Evolutionary conservation across 2,797 vertebrate genomes (phyloP).

Genomic region (Babyrousa celebensis): DNA sequence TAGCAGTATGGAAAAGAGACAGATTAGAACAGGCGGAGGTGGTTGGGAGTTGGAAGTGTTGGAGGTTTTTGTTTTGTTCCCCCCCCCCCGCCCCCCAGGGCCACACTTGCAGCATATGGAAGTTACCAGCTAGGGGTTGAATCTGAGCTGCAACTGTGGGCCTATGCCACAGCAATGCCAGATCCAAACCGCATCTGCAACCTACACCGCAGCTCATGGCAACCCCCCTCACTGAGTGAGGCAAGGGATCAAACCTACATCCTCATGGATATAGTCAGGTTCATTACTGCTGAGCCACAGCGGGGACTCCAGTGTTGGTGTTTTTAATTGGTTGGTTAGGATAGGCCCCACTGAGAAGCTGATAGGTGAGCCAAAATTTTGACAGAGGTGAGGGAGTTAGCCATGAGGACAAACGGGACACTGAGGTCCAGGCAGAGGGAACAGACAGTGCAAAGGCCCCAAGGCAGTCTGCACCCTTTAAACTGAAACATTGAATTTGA

Average conservation of each 20-base stretch:
- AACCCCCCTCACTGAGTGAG: too few relatives aligned
- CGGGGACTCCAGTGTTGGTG: background rate
- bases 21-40: background rate
- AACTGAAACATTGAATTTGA: constrained; percentile 22
- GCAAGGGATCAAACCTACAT: too few relatives aligned
- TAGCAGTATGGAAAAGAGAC: constrained; percentile 5
- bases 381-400: background rate
- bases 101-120: too few relatives aligned
- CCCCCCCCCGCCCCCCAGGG: too few relatives aligned
- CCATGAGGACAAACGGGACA: background rate
- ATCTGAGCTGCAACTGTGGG: too few relatives aligned
- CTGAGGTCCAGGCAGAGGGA: background rate
- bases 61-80: background rate
- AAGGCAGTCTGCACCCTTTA: background rate
- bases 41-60: background rate
- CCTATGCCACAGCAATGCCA: too few relatives aligned
- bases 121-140: too few relatives aligned
- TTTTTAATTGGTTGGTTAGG: constrained; percentile 4
- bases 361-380: background rate
- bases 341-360: constrained; percentile 17
- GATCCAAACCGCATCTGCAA: too few relatives aligned
- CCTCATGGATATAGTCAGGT: too few relatives aligned
- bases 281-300: too few relatives aligned
- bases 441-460: background rate
- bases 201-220: too few relatives aligned